Conservation (phyloP, 2,113 vertebrate species). For the Heteronetta atricapilla region DNA sequence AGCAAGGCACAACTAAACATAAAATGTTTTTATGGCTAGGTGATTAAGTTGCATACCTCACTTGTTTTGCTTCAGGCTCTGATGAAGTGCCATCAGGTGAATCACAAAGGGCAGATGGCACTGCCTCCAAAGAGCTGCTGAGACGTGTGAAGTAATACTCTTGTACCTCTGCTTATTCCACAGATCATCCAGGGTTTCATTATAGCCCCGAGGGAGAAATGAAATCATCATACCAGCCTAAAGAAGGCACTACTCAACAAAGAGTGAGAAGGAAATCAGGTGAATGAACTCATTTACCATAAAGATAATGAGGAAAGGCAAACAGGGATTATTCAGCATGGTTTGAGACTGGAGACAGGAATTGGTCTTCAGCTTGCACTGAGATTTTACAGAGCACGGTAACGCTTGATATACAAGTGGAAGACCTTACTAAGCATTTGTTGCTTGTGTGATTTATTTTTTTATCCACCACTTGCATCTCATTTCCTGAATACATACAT, state of each 20-base stretch:
- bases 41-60: background rate
- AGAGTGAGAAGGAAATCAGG: conserved; percentile 92
- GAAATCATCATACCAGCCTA: conserved; percentile 76
- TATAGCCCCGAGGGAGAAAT: conserved; percentile 85
- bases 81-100: background rate
- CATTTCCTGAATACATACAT: background rate
- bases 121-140: background rate
- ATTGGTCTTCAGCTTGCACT: background rate
- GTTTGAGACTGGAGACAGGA: background rate
- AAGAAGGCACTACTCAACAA: conserved; percentile 82
- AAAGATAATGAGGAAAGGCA: background rate
- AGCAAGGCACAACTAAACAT: background rate
- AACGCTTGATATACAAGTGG: background rate
- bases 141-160: background rate
- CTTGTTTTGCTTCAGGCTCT: background rate
- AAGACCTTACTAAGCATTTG: background rate
- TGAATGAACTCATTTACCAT: conserved; percentile 50
- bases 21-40: background rate
- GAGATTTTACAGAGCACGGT: background rate
- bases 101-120: background rate
- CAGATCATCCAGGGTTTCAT: conserved; percentile 94
- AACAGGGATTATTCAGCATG: background rate
- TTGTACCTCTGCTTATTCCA: background rate
- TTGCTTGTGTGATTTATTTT: background rate
- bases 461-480: background rate